A percentile compares a stretch with the other conserved stretches of the same genome.
These are phyloP conservation scores for Himalopsyche kuldschensis DNA, from an alignment of 2,888 invertebrate genomes.

Conservation along the genomic window DNA sequence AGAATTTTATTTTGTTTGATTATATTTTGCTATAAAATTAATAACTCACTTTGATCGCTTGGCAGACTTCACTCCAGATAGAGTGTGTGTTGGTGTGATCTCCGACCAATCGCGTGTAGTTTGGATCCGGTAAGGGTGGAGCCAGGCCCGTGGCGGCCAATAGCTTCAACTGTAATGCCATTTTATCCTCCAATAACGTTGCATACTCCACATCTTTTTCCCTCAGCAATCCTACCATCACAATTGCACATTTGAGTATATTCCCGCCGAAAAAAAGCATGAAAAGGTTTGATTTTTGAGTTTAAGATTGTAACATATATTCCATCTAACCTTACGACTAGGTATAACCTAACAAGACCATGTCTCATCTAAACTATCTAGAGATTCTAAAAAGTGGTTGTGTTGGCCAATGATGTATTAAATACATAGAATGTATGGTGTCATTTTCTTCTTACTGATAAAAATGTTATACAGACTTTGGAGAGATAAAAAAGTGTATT, in stretches of 20 bases:
- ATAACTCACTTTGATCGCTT: conserved; percentile 67
- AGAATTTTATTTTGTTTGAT: no score
- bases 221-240: conserved; percentile 71
- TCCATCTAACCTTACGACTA: not conserved
- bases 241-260: not conserved
- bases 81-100: conserved; percentile 77
- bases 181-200: conserved; percentile 83
- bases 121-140: conserved; percentile 62
- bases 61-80: conserved; percentile 81
- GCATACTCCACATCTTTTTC: conserved; percentile 89
- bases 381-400: no score
- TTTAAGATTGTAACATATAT: no score
- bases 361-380: no score
- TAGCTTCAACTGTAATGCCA: conserved; percentile 78
- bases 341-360: not conserved
- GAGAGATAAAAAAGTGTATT: no score
- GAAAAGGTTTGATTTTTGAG: not conserved
- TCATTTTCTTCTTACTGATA: no score
- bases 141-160: conserved; percentile 65
- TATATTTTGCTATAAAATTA: not conserved
- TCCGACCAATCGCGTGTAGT: conserved; percentile 75
- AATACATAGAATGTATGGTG: no score
- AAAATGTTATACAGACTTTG: no score
- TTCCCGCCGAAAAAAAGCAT: not conserved
- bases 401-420: no score